Percentiles rank a stretch among this genome's conserved stretches.
phyloP scores from a whole-genome alignment of 2,113 vertebrate species.

The Cyprinodon brontotheroides region DNA sequence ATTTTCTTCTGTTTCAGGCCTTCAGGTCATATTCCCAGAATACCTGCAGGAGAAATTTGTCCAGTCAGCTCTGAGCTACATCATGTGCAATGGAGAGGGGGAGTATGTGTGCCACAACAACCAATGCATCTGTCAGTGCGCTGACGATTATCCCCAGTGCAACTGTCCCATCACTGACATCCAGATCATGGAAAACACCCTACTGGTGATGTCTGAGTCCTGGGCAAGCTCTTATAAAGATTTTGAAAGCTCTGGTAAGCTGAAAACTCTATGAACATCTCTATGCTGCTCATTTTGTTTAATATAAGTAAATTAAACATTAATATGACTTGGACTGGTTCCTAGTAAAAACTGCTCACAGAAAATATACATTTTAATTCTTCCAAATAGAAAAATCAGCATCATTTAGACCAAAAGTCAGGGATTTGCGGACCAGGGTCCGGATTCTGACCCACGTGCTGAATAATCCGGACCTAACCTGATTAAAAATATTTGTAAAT shows the following conservation, averaged over 20 bases:
- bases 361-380: constrained; percentile 71
- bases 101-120: constrained; percentile 93
- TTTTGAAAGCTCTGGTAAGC: constrained; percentile 96
- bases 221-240: constrained; percentile 96
- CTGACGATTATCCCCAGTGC: constrained; percentile 94
- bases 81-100: constrained; percentile 98
- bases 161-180: constrained; percentile 99
- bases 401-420: too few species aligned
- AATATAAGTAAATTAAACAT: constrained; percentile 66
- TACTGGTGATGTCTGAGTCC: constrained; percentile 91
- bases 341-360: constrained; percentile 65
- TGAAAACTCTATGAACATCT: background rate
- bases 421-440: too few species aligned
- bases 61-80: constrained; percentile 98
- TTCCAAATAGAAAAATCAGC: constrained; percentile 31
- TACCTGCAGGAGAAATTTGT: constrained; percentile 99
- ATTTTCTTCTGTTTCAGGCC: constrained; percentile 81
- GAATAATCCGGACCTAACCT: too few species aligned
- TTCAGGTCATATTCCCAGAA: constrained; percentile 98
- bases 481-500: too few species aligned
- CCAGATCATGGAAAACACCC: constrained; percentile 96
- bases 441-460: too few species aligned
- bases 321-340: constrained; percentile 60
- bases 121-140: constrained; percentile 93
- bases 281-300: constrained; percentile 38